Conservation (phyloP, 2,888 invertebrate genomes). For the Cosmopolites sordidus region DNA sequence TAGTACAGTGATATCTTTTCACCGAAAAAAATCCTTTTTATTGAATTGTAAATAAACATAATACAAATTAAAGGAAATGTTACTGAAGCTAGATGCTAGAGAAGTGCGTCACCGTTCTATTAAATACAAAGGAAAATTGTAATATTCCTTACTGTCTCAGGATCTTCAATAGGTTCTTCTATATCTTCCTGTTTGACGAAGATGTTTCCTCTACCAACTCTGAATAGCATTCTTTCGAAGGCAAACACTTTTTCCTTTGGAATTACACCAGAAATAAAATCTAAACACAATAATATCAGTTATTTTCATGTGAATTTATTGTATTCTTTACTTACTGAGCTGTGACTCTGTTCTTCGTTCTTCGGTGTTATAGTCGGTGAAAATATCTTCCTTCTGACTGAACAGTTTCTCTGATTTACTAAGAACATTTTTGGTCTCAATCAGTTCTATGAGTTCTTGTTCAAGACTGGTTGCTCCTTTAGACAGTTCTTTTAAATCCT, state of each 20-base stretch:
- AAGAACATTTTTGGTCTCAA: conserved; percentile 84
- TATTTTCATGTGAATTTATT: no score
- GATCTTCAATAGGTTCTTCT: conserved; percentile 78
- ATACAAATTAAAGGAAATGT: no score
- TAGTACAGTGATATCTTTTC: no score
- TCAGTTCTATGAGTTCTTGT: conserved; percentile 85
- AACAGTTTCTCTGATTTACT: conserved; percentile 90
- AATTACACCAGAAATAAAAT: conserved; percentile 89
- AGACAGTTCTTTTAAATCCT: conserved; percentile 88
- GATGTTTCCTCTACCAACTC: conserved; percentile 90
- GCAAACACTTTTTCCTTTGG: conserved; percentile 81
- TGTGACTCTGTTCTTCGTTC: conserved; percentile 50
- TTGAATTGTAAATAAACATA: no score
- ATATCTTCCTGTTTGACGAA: conserved; percentile 84
- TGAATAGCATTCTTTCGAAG: conserved; percentile 90
- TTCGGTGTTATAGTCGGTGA: conserved; percentile 12
- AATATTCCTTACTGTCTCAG: conserved; percentile 59
- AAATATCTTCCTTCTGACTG: conserved; percentile 68
- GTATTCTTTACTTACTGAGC: conserved; percentile 20
- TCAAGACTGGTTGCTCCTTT: conserved; percentile 89
- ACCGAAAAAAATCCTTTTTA: no score
- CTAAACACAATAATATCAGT: no score
- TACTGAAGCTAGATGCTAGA: no score
- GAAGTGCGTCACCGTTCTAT: no score
- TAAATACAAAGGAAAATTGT: no score